A percentile compares a stretch with the other conserved stretches of the same genome.
Evolutionary conservation across 2,797 vertebrate genomes (phyloP).

Genomic region (Heteromormyrus szaboi): DNA sequence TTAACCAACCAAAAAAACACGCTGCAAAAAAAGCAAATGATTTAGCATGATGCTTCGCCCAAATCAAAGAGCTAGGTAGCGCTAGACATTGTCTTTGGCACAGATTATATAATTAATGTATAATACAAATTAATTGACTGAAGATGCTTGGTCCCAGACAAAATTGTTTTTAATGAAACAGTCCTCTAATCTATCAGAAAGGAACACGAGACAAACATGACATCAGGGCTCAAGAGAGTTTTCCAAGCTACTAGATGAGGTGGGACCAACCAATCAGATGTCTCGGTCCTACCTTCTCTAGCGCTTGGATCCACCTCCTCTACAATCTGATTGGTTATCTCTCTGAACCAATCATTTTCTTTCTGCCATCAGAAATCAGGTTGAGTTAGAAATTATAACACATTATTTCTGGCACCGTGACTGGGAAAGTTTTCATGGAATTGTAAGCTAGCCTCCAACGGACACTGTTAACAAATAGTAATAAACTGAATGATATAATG

Average conservation of each 20-base stretch:
- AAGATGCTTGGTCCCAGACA: neutral
- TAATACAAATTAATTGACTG: neutral
- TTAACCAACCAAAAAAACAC: neutral
- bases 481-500: neutral
- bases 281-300: neutral
- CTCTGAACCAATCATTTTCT: neutral
- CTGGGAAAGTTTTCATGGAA: neutral
- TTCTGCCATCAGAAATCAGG: neutral
- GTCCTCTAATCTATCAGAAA: neutral
- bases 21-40: neutral
- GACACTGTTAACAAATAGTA: neutral
- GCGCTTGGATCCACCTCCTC: neutral
- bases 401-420: neutral
- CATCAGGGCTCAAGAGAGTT: neutral
- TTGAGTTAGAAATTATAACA: neutral
- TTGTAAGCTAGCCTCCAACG: neutral
- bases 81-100: neutral
- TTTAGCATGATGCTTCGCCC: neutral
- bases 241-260: neutral
- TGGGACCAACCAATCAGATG: neutral
- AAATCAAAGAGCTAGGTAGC: neutral
- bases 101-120: neutral
- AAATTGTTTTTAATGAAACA: neutral
- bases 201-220: neutral
- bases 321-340: neutral